Percentiles rank a stretch among this genome's conserved stretches.
Evolutionary conservation across 2,888 invertebrate genomes (phyloP).

Genomic region (Meiosimyza decipiens): DNA sequence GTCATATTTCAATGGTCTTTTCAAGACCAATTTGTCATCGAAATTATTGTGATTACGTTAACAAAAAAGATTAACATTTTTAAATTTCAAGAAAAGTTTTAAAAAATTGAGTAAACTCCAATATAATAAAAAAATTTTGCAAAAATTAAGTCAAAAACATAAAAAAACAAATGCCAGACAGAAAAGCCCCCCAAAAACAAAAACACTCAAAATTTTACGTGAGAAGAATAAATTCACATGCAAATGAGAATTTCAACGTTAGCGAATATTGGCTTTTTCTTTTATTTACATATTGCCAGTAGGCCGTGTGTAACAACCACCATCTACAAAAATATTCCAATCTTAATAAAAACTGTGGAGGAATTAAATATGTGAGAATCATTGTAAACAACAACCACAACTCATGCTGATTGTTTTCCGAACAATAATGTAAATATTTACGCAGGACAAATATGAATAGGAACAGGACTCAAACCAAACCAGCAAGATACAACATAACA

Average conservation of each 20-base stretch:
- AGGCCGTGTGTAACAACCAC: neutral
- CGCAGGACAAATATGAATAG: neutral
- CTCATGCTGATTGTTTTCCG: conserved; percentile 12
- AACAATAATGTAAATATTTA: conserved; percentile 5
- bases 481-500: too few relatives aligned
- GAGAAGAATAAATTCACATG: neutral
- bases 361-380: neutral
- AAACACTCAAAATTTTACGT: neutral
- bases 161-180: neutral
- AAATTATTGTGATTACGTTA: too few relatives aligned
- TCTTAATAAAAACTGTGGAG: neutral
- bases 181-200: neutral
- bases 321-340: neutral
- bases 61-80: too few relatives aligned
- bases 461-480: neutral
- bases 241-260: neutral
- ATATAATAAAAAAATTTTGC: too few relatives aligned
- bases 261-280: neutral
- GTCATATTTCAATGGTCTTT: too few relatives aligned
- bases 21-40: too few relatives aligned
- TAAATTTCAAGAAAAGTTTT: too few relatives aligned
- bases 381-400: neutral
- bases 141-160: neutral
- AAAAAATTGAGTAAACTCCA: too few relatives aligned
- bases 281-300: neutral